Evolutionary conservation across 2,797 vertebrate genomes (phyloP), one percentile per base, ranked within the genome.

Genomic region (Coregonus sp.): DNA sequence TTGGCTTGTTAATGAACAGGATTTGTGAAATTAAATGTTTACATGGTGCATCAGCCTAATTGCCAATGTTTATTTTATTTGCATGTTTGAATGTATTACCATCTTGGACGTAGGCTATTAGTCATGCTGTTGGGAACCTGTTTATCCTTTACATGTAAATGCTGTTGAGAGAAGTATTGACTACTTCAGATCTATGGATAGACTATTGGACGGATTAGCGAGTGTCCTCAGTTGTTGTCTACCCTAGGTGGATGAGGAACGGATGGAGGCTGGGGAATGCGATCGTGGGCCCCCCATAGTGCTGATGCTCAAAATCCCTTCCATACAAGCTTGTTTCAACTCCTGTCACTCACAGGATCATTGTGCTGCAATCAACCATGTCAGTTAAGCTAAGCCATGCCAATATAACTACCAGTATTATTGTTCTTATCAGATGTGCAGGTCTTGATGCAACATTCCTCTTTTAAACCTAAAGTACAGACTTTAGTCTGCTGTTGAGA

Each of bases 241-340:
- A 25, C 11, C n/a, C 59, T 29, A 25, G 20, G 59, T 76, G 77
- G 77, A 77, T 75, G 74, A 79, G 74, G 74, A 63, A 78, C 81
- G 74, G 76, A 85, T 75, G 79, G 80, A 85, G 71, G 33, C 65
- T 61, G 75, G 78, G 83, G 78, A 86, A 85, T 88, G 84, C 83
- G 74, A 89, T 71, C 75, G 82, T 80, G 84, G 86, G 79, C 86
- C 87, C 86, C 89, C 86, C 73, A 78, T 87, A 89, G 84, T 90
- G 92, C 92, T 93, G 91, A 92, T 88, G 73, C 77, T 88, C 82
- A 78, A 87, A 93, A 93, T 92, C 91, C 83, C 85, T 80, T 80
- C 84, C 67, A 67, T 78, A 89, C 87, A 86, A 84, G 85, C 85
- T 78, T 81, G 86, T 88, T 84, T 73, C 82, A 84, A 75, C 85